These are phyloP conservation scores for Smutsia temminckii DNA, from an alignment of 2,797 vertebrate species.

Conservation along the genomic window DNA sequence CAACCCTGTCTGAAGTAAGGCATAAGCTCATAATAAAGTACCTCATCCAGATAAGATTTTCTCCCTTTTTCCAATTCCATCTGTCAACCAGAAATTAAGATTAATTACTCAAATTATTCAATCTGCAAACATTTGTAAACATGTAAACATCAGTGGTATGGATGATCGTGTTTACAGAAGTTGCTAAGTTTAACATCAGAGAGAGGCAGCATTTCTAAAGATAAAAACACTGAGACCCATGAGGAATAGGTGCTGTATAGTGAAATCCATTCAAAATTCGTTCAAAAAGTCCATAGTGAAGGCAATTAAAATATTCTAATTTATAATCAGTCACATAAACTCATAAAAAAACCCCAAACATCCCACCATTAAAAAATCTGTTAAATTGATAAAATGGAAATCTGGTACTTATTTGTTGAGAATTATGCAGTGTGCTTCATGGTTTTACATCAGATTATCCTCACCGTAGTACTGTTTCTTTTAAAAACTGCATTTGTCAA, in stretches of 20 bases:
- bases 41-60: neutral
- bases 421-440: conserved; percentile 35
- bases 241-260: neutral
- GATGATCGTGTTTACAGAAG: neutral
- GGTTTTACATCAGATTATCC: neutral
- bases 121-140: neutral
- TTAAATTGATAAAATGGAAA: conserved; percentile 42
- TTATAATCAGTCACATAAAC: neutral
- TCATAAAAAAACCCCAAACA: neutral
- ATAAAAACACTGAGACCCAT: neutral
- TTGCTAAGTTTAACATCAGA: neutral
- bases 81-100: neutral
- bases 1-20: neutral
- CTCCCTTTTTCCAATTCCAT: neutral
- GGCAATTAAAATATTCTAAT: neutral
- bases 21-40: neutral
- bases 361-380: neutral
- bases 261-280: neutral
- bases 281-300: neutral
- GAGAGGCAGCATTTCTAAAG: neutral
- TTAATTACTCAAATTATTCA: neutral
- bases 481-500: neutral
- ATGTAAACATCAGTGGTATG: too few species aligned
- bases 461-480: neutral
- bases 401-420: neutral